Conservation (phyloP, 2,113 vertebrate genomes). For the Forbesichthys agassizii region DNA sequence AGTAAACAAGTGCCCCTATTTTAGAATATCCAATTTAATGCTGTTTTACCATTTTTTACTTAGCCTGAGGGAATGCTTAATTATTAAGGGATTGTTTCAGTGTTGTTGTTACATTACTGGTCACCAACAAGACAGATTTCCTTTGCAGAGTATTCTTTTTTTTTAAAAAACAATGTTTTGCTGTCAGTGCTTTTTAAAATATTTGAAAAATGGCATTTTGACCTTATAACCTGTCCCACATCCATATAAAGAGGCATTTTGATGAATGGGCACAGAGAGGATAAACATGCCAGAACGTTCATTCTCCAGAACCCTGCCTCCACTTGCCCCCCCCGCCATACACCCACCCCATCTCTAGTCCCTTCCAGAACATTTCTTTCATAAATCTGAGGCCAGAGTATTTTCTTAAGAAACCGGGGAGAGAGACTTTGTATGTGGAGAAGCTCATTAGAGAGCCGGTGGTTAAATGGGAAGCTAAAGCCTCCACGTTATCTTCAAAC, state of each 20-base stretch:
- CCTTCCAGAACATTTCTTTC: constrained; percentile 71
- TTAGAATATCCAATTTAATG: too few relatives aligned
- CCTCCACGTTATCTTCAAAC: constrained; percentile 47
- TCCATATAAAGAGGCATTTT: constrained; percentile 22
- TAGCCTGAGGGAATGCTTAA: too few relatives aligned
- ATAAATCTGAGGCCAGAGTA: constrained; percentile 61
- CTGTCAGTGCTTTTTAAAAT: neutral
- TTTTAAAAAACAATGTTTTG: neutral
- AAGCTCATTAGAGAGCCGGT: constrained; percentile 38
- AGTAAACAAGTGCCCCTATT: constrained; percentile 7
- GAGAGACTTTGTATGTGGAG: constrained; percentile 59
- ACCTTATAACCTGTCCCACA: constrained; percentile 4
- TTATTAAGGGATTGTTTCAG: neutral
- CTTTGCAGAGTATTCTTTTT: neutral
- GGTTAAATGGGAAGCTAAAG: constrained; percentile 31
- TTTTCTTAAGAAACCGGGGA: constrained; percentile 62
- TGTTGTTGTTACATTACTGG: neutral
- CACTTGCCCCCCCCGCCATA: too few relatives aligned
- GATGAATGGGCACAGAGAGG: constrained; percentile 22
- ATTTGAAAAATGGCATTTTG: neutral
- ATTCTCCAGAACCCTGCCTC: constrained; percentile 21
- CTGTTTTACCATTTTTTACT: too few relatives aligned
- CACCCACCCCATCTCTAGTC: constrained; percentile 4
- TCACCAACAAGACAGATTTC: neutral
- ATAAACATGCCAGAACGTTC: constrained; percentile 50